Percentiles rank a stretch among this genome's conserved stretches.
These are phyloP conservation scores for Cardiocondyla obscurior DNA, from an alignment of 1,140 invertebrate genomes.

Conservation along the genomic window DNA sequence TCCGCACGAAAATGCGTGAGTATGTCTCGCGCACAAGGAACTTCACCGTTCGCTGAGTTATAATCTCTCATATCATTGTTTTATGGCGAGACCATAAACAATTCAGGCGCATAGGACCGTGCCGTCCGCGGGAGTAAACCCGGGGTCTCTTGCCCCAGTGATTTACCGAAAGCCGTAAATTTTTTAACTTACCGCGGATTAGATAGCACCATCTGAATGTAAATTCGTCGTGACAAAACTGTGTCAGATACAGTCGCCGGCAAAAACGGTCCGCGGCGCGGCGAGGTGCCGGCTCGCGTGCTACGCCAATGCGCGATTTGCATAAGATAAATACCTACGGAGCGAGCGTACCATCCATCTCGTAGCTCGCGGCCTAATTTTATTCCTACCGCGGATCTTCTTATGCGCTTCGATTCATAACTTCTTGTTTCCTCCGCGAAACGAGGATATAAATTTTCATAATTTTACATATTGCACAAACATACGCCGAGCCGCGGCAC, in stretches of 20 bases:
- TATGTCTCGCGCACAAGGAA: constrained; percentile 62
- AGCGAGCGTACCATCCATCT: constrained; percentile 55
- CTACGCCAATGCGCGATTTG: constrained; percentile 62
- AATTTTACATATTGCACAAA: constrained; percentile 45
- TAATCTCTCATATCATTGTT: constrained; percentile 77
- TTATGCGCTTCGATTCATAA: constrained; percentile 41
- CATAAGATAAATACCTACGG: constrained; percentile 65
- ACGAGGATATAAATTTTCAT: constrained; percentile 45
- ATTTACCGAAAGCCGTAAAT: constrained; percentile 80
- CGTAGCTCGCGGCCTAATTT: constrained; percentile 53
- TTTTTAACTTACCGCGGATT: constrained; percentile 79
- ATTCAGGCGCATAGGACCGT: constrained; percentile 67
- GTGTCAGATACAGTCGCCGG: constrained; percentile 58
- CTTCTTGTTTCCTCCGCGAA: constrained; percentile 18
- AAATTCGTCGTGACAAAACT: constrained; percentile 76
- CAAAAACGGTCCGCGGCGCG: constrained; percentile 30
- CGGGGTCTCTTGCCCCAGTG: constrained; percentile 57
- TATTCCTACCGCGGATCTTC: constrained; percentile 53
- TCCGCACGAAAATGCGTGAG: constrained; percentile 41
- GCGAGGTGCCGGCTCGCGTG: background rate
- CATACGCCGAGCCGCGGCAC: background rate
- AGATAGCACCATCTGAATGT: constrained; percentile 76
- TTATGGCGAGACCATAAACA: constrained; percentile 78
- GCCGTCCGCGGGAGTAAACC: constrained; percentile 54
- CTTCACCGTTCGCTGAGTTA: constrained; percentile 66